Percentiles rank a stretch among this genome's conserved stretches.
These are phyloP conservation scores for Muschampia plurimacula DNA, from an alignment of 2,888 invertebrate species.

Conservation along the genomic window DNA sequence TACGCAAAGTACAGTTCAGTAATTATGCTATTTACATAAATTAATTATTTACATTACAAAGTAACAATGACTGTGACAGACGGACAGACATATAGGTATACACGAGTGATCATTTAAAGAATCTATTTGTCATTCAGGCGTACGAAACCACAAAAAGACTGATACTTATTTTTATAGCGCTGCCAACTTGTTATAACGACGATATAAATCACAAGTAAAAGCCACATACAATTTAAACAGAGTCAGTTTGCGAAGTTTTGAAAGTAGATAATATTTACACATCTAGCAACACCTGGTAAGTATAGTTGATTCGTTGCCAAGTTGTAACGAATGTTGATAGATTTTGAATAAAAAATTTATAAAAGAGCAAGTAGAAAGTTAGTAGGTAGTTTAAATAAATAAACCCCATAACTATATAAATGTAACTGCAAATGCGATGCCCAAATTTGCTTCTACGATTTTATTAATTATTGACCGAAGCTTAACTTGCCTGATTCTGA, in stretches of 20 bases:
- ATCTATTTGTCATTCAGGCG: not conserved
- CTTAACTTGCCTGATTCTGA: constrained; percentile 3
- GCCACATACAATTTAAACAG: not conserved
- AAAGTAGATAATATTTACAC: constrained; percentile 3
- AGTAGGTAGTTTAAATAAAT: constrained; percentile 8
- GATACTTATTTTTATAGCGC: not conserved
- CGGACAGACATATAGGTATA: not conserved
- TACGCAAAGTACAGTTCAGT: no score
- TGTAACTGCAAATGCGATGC: constrained; percentile 15
- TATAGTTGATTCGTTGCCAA: constrained; percentile 34
- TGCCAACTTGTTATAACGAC: not conserved
- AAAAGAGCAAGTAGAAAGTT: constrained; percentile 14
- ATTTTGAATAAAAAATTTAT: constrained; percentile 14
- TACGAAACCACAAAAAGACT: not conserved
- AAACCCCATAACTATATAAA: not conserved
- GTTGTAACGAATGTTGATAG: constrained; percentile 22
- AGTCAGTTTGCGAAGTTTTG: constrained; percentile 8
- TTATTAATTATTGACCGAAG: not conserved
- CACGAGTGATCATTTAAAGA: not conserved
- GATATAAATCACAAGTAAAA: constrained; percentile 3
- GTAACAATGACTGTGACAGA: not conserved
- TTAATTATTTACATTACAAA: no score
- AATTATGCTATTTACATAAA: no score
- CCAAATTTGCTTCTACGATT: not conserved
- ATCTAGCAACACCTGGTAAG: constrained; percentile 23